Base-by-base conservation (phyloP, 1,140 invertebrate genomes). In the Anadara kagoshimensis region DNA sequence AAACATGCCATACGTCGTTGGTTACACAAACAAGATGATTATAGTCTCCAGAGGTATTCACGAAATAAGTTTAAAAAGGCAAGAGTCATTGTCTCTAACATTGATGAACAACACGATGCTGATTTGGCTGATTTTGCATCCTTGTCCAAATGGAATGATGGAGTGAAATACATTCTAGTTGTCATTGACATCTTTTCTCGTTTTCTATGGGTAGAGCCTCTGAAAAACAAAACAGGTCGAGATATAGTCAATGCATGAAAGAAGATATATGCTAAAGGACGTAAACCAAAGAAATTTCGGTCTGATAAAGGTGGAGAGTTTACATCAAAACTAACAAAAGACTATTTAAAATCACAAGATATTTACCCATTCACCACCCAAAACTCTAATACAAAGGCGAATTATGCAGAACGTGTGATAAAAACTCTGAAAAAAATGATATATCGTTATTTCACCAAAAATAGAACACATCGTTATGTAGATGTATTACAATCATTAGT, bases 391-490 rank as follows among this genome's bases (percentile, higher is more conserved):
- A 57, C 36, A 22, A 54, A 67, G 29, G 65, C 65, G 57, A 67
- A 67, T 44, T 59, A 26, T 59, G 43, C 54, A 18, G 66, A 69
- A 43, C 29, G 29, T 36, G 29, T 36, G 29, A 36, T 36, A 36
- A 36, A 36, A 36, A 36, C 29, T 36, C 29, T 36, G 29, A 36
- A 36, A 36, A 36, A 36, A 36, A 36, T 24, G n/a, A 29, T 73
- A n/a, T 73, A 41, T 62, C 56, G 64, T 5, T 73, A 68, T 45
- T 68, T 68, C 29, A 59, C 54, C 16, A 67, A 56, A 41, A 53
- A 62, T 12, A 59, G 59, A 68, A 62, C 56, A 5, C 45, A 68
- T 22, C 18, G 65, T 11, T 73, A 62, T 62, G 12, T 73, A n/a
- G 57, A 67, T 36, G 20, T 73, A 47, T 47, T 73, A 43, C 22